Evolutionary conservation across 2,797 vertebrate species (phyloP).

Genomic region (Argyrosomus regius): DNA sequence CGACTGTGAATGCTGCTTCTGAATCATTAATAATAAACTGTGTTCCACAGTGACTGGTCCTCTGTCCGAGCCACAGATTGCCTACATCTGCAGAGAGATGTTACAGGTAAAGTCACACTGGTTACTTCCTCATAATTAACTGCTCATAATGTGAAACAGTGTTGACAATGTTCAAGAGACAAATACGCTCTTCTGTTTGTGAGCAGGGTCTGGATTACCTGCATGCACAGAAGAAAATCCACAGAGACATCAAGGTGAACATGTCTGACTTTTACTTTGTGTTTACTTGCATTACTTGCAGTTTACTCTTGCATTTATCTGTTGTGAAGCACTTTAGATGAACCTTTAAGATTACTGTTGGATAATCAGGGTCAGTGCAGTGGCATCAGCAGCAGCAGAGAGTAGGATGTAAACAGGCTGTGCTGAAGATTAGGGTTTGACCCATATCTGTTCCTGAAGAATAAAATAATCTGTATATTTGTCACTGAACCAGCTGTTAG

Average conservation of each 20-base stretch:
- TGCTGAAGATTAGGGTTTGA: background rate
- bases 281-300: background rate
- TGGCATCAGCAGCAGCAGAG: background rate
- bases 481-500: background rate
- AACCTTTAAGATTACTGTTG: background rate
- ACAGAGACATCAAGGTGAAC: slow-evolving; percentile 94
- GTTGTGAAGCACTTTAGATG: background rate
- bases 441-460: background rate
- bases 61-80: slow-evolving; percentile 91
- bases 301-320: slow-evolving; percentile 8
- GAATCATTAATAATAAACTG: background rate
- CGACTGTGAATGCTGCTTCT: background rate
- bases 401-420: background rate
- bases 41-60: slow-evolving; percentile 88
- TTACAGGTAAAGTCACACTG: slow-evolving; percentile 85
- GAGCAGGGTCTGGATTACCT: slow-evolving; percentile 92
- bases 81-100: slow-evolving; percentile 92
- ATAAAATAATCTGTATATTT: background rate
- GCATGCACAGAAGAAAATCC: slow-evolving; percentile 93
- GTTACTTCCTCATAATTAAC: background rate
- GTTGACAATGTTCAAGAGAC: background rate
- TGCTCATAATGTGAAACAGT: background rate
- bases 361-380: slow-evolving; percentile 23
- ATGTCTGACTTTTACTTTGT: background rate
- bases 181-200: background rate